Percentiles rank a stretch among this genome's conserved stretches.
Evolutionary conservation across 1,140 invertebrate species (phyloP).

Genomic region (Heliconius hermathena): DNA sequence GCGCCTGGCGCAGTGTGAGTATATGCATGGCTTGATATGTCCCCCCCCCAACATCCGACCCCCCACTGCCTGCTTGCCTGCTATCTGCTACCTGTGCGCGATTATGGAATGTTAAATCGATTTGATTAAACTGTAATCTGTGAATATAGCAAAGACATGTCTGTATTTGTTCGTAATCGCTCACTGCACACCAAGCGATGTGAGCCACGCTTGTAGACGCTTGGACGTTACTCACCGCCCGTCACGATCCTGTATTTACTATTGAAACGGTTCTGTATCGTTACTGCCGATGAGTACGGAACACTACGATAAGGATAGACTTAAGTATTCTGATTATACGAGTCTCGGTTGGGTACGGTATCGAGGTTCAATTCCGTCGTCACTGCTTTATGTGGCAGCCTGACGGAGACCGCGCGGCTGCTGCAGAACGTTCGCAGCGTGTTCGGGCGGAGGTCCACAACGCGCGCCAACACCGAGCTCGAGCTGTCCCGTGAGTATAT

Average conservation of each 20-base stretch:
- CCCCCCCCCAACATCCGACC: slow-evolving; percentile 19
- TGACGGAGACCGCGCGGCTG: slow-evolving; percentile 96
- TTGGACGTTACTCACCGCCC: not conserved
- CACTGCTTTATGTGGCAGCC: slow-evolving; percentile 84
- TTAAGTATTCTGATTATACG: not conserved
- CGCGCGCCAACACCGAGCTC: slow-evolving; percentile 91
- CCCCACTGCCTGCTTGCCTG: not conserved
- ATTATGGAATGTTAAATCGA: not conserved
- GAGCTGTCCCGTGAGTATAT: slow-evolving; percentile 94
- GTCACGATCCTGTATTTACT: not conserved
- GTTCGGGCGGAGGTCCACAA: slow-evolving; percentile 91
- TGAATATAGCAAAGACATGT: not conserved
- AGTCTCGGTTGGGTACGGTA: slow-evolving; percentile 6
- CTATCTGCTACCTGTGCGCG: not conserved
- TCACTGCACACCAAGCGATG: not conserved
- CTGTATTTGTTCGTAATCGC: not conserved
- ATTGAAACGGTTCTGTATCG: not conserved
- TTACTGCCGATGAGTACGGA: not conserved
- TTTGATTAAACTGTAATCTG: not conserved
- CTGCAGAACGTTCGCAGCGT: slow-evolving; percentile 96
- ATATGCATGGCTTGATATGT: slow-evolving; percentile 66
- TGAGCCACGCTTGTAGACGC: slow-evolving; percentile 35
- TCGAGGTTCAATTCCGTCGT: not conserved
- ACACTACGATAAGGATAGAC: not conserved
- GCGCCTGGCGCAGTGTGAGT: slow-evolving; percentile 90